Evolutionary conservation across 2,888 invertebrate genomes (phyloP).

Genomic region (Coleophora flavipennella): DNA sequence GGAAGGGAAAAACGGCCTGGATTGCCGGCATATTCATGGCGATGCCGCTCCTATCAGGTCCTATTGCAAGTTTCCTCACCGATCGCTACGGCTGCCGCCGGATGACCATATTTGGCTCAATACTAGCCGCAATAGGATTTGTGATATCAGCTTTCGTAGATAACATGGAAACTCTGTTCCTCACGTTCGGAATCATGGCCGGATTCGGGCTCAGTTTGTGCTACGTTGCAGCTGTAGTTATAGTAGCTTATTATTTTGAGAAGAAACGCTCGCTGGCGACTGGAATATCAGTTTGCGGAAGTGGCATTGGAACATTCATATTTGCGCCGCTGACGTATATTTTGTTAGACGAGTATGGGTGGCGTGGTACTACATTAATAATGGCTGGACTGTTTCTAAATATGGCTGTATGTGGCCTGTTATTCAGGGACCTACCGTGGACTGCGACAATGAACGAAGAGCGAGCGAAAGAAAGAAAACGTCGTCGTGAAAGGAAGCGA

Average conservation of each 20-base stretch:
- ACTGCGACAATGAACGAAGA: constrained; percentile 73
- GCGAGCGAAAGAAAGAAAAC: constrained; percentile 75
- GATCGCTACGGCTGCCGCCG: constrained; percentile 85
- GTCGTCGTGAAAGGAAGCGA: constrained; percentile 72
- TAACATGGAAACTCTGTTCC: constrained; percentile 82
- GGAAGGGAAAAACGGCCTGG: constrained; percentile 90
- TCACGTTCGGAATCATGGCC: constrained; percentile 87
- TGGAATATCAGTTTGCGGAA: constrained; percentile 88
- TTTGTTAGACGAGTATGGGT: constrained; percentile 83
- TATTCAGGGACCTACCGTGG: constrained; percentile 82
- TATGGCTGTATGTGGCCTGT: constrained; percentile 84
- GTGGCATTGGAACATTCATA: constrained; percentile 90
- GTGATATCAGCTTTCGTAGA: constrained; percentile 82
- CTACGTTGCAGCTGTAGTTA: constrained; percentile 92
- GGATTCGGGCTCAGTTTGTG: constrained; percentile 89
- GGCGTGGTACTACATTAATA: constrained; percentile 88
- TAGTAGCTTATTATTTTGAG: constrained; percentile 92
- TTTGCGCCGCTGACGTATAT: constrained; percentile 86
- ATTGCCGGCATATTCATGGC: constrained; percentile 93
- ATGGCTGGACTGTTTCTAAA: constrained; percentile 86
- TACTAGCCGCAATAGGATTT: constrained; percentile 83
- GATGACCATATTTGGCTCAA: constrained; percentile 83
- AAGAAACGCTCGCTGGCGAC: constrained; percentile 88
- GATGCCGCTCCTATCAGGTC: constrained; percentile 89
- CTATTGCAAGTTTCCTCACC: constrained; percentile 86